Evolutionary conservation across 2,113 vertebrate species (phyloP).

Genomic region (Eclectus roratus): DNA sequence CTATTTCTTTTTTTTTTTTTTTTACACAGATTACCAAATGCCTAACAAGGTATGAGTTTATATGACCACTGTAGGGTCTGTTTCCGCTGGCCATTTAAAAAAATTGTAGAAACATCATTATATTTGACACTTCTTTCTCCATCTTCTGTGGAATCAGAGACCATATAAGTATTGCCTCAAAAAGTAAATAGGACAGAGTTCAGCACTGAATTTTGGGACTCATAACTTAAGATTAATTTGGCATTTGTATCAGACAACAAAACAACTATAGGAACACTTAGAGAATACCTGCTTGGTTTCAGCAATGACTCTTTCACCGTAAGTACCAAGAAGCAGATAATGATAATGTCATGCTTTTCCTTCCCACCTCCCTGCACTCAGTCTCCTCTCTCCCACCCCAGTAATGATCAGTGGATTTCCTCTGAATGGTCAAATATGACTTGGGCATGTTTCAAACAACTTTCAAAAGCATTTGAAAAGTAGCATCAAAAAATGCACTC

Average conservation of each 20-base stretch:
- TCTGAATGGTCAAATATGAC: not conserved
- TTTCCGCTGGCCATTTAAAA: not conserved
- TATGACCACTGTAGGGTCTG: not conserved
- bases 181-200: not conserved
- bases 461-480: not conserved
- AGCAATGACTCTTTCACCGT: not conserved
- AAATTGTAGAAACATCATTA: not conserved
- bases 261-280: not conserved
- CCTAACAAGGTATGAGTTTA: not conserved
- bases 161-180: not conserved
- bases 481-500: not conserved
- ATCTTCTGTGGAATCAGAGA: not conserved
- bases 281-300: not conserved
- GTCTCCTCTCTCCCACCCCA: not conserved
- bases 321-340: not conserved
- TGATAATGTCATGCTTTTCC: not conserved
- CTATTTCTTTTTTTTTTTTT: not conserved
- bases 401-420: not conserved
- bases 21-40: not conserved
- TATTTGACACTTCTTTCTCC: not conserved
- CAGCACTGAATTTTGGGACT: not conserved
- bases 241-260: not conserved
- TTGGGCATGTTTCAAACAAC: not conserved
- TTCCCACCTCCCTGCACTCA: not conserved
- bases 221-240: not conserved